Percentiles rank a stretch among this genome's conserved stretches.
These are phyloP conservation scores for Ceratosolen fusciceps DNA, from an alignment of 1,140 invertebrate species.

Conservation along the genomic window DNA sequence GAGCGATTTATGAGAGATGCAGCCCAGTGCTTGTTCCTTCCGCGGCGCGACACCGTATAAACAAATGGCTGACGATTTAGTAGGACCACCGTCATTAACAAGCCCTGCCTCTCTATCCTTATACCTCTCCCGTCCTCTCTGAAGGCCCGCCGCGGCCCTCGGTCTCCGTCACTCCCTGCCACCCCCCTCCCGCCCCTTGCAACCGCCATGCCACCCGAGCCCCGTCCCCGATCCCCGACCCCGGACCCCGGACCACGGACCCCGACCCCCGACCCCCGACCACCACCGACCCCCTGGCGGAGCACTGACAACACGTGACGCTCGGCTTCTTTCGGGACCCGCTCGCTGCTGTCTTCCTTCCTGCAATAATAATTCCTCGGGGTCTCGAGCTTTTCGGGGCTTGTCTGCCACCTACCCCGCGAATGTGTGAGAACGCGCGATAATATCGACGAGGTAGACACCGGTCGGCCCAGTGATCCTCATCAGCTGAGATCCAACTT, in stretches of 20 bases:
- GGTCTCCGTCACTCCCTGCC: constrained; percentile 49
- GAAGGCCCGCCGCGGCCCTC: background rate
- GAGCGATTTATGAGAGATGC: constrained; percentile 59
- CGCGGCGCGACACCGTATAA: constrained; percentile 57
- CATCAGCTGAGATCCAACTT: background rate
- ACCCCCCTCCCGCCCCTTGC: background rate
- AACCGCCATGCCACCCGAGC: too few species aligned
- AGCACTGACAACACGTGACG: constrained; percentile 47
- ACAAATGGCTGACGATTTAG: constrained; percentile 63
- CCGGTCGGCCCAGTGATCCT: constrained; percentile 32
- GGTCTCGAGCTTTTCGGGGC: background rate
- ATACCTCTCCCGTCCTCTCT: background rate
- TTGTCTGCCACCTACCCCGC: background rate
- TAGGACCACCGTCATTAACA: constrained; percentile 61
- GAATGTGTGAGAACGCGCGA: constrained; percentile 12
- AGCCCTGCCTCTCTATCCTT: constrained; percentile 41
- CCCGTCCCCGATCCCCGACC: background rate
- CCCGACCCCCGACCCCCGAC: constrained; percentile 46
- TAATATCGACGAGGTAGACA: constrained; percentile 37
- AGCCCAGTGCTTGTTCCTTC: constrained; percentile 55
- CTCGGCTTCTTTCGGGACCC: constrained; percentile 18
- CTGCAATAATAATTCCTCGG: constrained; percentile 37
- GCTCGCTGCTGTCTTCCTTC: background rate
- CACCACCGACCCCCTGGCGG: background rate
- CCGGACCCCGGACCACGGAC: background rate